Conservation (phyloP, 2,888 invertebrate genomes). For the Mythimna albipuncta region DNA sequence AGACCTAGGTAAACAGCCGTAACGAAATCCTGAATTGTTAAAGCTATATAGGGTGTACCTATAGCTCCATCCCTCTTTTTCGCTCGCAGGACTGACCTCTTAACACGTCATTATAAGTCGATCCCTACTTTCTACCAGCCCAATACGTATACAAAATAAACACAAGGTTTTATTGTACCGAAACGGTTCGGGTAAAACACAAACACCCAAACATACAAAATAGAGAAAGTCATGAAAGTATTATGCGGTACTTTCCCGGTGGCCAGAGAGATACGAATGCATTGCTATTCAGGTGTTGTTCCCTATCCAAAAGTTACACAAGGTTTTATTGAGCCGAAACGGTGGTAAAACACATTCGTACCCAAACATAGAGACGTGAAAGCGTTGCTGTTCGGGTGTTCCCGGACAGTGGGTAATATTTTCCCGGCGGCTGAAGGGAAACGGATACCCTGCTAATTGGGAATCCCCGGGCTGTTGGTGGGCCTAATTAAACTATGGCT, state of each 20-base stretch:
- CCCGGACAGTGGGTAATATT: not conserved
- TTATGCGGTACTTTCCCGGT: constrained; percentile 3
- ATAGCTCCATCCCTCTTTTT: too few relatives aligned
- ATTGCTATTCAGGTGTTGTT: not conserved
- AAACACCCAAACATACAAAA: not conserved
- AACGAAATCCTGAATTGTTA: too few relatives aligned
- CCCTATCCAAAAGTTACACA: too few relatives aligned
- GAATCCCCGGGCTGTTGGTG: constrained; percentile 5
- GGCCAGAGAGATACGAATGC: too few relatives aligned
- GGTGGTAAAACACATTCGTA: too few relatives aligned
- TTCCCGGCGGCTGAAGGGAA: too few relatives aligned
- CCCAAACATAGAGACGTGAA: too few relatives aligned
- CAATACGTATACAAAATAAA: not conserved
- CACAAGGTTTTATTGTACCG: not conserved
- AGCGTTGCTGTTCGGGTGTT: constrained; percentile 1
- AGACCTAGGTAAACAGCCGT: too few relatives aligned
- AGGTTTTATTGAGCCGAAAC: too few relatives aligned
- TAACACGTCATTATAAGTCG: too few relatives aligned
- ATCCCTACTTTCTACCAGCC: not conserved
- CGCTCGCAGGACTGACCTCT: too few relatives aligned
- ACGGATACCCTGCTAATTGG: not conserved
- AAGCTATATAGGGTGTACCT: too few relatives aligned
- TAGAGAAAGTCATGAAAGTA: not conserved
- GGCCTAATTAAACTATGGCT: not conserved
- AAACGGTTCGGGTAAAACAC: not conserved